Conservation (phyloP, 2,797 vertebrate species). For the Silurus aristotelis region DNA sequence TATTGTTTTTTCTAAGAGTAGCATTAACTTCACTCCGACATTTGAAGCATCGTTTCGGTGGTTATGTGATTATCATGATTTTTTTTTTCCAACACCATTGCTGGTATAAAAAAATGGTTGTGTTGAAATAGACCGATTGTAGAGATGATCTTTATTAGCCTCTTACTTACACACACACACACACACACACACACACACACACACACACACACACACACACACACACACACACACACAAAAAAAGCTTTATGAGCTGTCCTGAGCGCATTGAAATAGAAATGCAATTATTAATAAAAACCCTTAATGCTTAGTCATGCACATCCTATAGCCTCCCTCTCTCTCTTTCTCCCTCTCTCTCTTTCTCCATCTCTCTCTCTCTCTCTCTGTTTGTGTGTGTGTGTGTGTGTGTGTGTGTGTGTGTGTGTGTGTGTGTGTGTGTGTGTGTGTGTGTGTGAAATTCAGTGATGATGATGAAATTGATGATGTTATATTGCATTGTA, state of each 20-base stretch:
- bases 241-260: constrained; percentile 93
- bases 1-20: not conserved
- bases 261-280: constrained; percentile 93
- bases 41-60: constrained; percentile 79
- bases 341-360: constrained; percentile 66
- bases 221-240: constrained; percentile 77
- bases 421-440: constrained; percentile 78
- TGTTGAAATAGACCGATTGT: constrained; percentile 88
- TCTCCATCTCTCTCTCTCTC: too few species aligned
- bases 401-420: constrained; percentile 78
- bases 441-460: constrained; percentile 51
- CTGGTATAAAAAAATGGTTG: constrained; percentile 76
- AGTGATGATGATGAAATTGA: constrained; percentile 2
- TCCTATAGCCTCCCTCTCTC: constrained; percentile 73
- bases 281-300: constrained; percentile 91
- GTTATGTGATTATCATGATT: constrained; percentile 61
- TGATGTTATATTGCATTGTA: constrained; percentile 35
- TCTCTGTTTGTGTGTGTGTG: constrained; percentile 73
- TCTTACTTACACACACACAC: constrained; percentile 44
- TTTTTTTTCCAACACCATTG: constrained; percentile 66
- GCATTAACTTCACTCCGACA: constrained; percentile 44
- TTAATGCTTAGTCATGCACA: constrained; percentile 89
- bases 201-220: constrained; percentile 80
- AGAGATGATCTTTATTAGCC: constrained; percentile 76
- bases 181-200: constrained; percentile 76